Percentiles rank a stretch among this genome's conserved stretches.
These are phyloP conservation scores for Drosophila lacertosa DNA, from an alignment of 1,140 invertebrate genomes.

Conservation along the genomic window DNA sequence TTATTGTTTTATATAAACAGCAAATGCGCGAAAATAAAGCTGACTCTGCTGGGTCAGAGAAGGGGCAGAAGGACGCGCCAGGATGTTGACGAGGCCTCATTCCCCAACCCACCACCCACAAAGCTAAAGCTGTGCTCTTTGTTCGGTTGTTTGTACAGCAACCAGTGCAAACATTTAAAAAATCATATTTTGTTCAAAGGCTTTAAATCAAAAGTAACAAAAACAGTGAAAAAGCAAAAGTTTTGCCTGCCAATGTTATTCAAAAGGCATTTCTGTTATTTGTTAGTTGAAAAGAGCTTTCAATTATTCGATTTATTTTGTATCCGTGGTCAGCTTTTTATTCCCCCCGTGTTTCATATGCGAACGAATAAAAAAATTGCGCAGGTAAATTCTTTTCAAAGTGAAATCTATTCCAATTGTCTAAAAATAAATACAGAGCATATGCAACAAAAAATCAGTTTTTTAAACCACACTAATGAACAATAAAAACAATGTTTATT, in stretches of 20 bases:
- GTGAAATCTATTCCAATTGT: background rate
- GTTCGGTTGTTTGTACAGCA: constrained; percentile 22
- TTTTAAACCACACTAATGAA: background rate
- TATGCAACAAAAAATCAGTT: background rate
- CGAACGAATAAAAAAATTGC: background rate
- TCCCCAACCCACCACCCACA: constrained; percentile 28
- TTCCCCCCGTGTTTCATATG: too few relatives aligned
- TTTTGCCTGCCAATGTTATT: constrained; percentile 8
- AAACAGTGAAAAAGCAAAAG: constrained; percentile 12
- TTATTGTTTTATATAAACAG: constrained; percentile 74
- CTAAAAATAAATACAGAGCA: constrained; percentile 12
- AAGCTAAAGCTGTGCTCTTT: constrained; percentile 21
- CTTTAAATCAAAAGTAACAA: background rate
- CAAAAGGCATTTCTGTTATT: background rate
- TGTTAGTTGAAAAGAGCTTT: constrained; percentile 12
- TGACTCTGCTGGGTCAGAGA: constrained; percentile 1
- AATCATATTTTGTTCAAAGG: constrained; percentile 9
- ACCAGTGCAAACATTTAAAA: constrained; percentile 16
- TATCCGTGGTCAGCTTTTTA: constrained; percentile 6
- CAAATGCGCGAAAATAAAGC: constrained; percentile 70
- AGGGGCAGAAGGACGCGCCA: background rate
- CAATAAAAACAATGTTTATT: background rate
- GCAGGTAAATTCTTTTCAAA: constrained; percentile 1
- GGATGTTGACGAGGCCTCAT: constrained; percentile 23
- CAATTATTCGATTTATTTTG: constrained; percentile 21